Conservation (phyloP, 2,888 invertebrate genomes). For the Spodoptera littoralis region DNA sequence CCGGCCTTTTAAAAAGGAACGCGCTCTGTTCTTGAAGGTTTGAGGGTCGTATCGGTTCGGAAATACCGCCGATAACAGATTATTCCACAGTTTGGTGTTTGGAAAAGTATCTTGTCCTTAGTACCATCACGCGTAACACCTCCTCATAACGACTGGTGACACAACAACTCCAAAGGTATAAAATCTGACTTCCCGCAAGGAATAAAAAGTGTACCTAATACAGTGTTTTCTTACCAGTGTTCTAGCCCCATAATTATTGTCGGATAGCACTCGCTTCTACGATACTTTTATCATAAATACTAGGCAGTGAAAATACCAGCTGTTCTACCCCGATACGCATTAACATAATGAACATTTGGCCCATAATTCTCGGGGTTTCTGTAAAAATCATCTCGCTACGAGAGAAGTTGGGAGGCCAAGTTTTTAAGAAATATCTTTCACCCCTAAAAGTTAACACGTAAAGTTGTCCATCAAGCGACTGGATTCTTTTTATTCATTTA, state of each 20-base stretch:
- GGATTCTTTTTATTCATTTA: conserved; percentile 52
- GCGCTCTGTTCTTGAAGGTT: too few species aligned
- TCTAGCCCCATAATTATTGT: conserved; percentile 22
- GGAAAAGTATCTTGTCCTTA: too few species aligned
- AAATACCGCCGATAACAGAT: too few species aligned
- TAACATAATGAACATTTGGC: conserved; percentile 55
- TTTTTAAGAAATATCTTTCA: conserved; percentile 32
- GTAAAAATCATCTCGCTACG: conserved; percentile 46
- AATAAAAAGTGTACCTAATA: too few species aligned
- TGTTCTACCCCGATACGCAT: conserved; percentile 49
- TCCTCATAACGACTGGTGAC: too few species aligned
- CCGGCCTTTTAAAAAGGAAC: too few species aligned
- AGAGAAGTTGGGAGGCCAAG: conserved; percentile 44
- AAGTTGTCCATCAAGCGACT: conserved; percentile 54
- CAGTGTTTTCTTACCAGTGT: neutral
- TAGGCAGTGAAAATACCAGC: conserved; percentile 49
- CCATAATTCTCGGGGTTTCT: conserved; percentile 47
- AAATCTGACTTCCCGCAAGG: too few species aligned
- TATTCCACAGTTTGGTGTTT: too few species aligned
- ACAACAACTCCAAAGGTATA: too few species aligned
- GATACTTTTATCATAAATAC: conserved; percentile 25
- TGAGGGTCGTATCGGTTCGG: too few species aligned
- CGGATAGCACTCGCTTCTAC: conserved; percentile 13
- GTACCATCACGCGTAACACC: too few species aligned
- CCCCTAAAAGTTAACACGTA: conserved; percentile 52